Conservation (phyloP, 2,113 vertebrate genomes). For the Australoheros scitulus region DNA sequence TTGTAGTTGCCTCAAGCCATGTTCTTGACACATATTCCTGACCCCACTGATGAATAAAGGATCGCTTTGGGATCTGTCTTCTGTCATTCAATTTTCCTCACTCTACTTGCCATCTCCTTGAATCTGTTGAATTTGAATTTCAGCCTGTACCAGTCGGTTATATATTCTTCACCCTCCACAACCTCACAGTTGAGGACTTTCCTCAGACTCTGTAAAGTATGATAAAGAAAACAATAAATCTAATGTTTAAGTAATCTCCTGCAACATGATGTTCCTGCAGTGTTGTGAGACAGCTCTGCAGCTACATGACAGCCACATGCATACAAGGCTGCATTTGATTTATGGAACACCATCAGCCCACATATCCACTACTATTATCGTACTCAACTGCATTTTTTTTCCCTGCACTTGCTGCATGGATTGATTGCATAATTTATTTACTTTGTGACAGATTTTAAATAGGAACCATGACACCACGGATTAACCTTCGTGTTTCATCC, state of each 20-base stretch:
- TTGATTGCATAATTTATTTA: slow-evolving; percentile 76
- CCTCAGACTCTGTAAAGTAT: slow-evolving; percentile 30
- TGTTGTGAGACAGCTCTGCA: slow-evolving; percentile 18
- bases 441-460: slow-evolving; percentile 71
- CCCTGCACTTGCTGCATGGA: slow-evolving; percentile 48
- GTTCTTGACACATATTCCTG: slow-evolving; percentile 17
- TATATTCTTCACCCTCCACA: not conserved
- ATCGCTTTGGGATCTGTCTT: slow-evolving; percentile 40
- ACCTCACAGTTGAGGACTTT: slow-evolving; percentile 49
- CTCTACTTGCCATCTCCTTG: not conserved
- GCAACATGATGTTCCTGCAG: slow-evolving; percentile 15
- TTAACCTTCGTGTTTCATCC: slow-evolving; percentile 65
- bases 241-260: slow-evolving; percentile 12
- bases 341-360: slow-evolving; percentile 59
- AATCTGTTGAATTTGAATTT: slow-evolving; percentile 41
- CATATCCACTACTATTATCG: slow-evolving; percentile 68
- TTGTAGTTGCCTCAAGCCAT: not conserved
- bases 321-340: slow-evolving; percentile 60
- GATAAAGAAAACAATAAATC: slow-evolving; percentile 59
- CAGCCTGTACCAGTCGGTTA: not conserved
- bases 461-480: slow-evolving; percentile 59
- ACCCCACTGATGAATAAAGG: slow-evolving; percentile 40
- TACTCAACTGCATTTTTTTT: slow-evolving; percentile 55
- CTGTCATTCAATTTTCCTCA: slow-evolving; percentile 33
- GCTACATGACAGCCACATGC: slow-evolving; percentile 47